Percentiles rank a stretch among this genome's conserved stretches.
These are phyloP conservation scores for Antedon mediterranea DNA, from an alignment of 53 echinoderm and acorn worm genomes.

Conservation along the genomic window DNA sequence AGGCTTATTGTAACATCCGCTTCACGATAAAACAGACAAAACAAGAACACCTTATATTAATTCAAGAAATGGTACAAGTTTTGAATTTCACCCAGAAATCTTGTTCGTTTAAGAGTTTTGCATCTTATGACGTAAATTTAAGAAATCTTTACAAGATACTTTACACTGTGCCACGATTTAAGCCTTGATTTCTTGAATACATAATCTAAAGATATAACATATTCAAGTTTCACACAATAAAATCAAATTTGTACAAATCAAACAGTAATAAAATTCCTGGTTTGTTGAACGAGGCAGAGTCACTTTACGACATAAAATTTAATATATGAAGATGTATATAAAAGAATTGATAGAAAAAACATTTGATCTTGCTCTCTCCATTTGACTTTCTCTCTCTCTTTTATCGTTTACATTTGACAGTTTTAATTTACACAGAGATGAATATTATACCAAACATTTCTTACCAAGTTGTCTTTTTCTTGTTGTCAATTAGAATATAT, in stretches of 20 bases:
- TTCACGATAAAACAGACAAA: neutral
- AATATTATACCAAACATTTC: neutral
- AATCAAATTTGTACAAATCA: neutral
- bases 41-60: neutral
- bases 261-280: neutral
- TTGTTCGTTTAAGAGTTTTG: neutral
- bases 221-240: neutral
- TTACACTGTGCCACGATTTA: neutral
- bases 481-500: too few species aligned
- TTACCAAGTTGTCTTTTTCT: neutral
- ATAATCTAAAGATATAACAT: neutral
- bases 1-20: neutral
- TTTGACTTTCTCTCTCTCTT: neutral
- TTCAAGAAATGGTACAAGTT: neutral
- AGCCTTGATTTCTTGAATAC: neutral
- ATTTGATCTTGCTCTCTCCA: neutral
- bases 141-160: neutral
- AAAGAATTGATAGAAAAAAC: neutral
- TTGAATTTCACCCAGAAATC: neutral
- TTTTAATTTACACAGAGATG: neutral
- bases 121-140: neutral
- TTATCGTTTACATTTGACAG: neutral
- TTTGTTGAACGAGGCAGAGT: neutral
- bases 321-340: neutral
- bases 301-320: neutral